These are phyloP conservation scores for Melanogrammus aeglefinus DNA, from an alignment of 2,797 vertebrate species.

Conservation along the genomic window DNA sequence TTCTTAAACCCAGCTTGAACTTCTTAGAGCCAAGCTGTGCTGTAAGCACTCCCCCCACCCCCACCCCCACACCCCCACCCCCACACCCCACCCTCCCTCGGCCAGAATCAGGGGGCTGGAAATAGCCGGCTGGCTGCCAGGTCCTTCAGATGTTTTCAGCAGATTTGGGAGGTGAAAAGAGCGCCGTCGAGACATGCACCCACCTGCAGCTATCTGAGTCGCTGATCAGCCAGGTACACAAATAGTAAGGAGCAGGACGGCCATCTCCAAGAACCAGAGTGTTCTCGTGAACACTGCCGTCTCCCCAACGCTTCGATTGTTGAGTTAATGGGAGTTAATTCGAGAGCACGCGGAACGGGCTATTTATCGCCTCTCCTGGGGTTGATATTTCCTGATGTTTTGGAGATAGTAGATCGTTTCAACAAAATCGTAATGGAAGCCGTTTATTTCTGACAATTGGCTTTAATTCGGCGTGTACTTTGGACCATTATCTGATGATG, in stretches of 20 bases:
- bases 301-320: background rate
- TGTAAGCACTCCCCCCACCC: conserved; percentile 23
- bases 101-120: conserved; percentile 53
- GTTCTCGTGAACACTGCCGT: background rate
- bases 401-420: background rate
- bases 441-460: background rate
- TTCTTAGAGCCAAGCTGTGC: conserved; percentile 28
- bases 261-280: conserved; percentile 1
- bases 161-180: conserved; percentile 43
- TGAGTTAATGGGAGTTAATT: background rate
- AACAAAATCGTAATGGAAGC: background rate
- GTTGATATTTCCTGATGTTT: background rate
- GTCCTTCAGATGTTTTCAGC: conserved; percentile 66
- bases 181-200: conserved; percentile 63
- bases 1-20: background rate
- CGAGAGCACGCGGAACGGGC: background rate
- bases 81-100: conserved; percentile 38
- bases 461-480: background rate
- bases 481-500: background rate
- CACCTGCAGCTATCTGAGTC: conserved; percentile 53
- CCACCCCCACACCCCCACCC: conserved; percentile 29
- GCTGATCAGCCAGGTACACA: conserved; percentile 48
- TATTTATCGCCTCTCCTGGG: background rate
- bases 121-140: conserved; percentile 64
- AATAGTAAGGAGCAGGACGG: background rate